A percentile compares a stretch with the other conserved stretches of the same genome.
phyloP scores from a whole-genome alignment of 2,888 invertebrate genomes.

The Apocheima hispidaria region DNA sequence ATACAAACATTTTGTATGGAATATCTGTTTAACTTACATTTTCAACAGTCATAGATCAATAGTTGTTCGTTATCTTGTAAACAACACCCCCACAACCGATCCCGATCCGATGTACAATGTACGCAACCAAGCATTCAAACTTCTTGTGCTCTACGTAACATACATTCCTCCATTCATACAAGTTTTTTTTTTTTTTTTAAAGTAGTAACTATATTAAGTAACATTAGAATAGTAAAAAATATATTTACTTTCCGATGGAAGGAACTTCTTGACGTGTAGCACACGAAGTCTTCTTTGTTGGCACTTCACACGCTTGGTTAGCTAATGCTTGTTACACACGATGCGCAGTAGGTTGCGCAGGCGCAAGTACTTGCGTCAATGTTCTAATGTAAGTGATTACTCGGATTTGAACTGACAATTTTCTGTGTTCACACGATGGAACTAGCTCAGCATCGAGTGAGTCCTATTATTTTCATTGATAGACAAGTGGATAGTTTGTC shows the following conservation, averaged over 20 bases:
- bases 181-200: slow-evolving; percentile 42
- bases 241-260: slow-evolving; percentile 69
- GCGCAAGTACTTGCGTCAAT: background rate
- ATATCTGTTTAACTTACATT: too few species aligned
- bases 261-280: slow-evolving; percentile 75
- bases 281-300: slow-evolving; percentile 73
- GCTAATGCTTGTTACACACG: background rate
- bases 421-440: too few species aligned
- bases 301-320: slow-evolving; percentile 35
- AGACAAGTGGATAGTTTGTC: too few species aligned
- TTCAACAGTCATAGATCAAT: too few species aligned
- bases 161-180: slow-evolving; percentile 75
- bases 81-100: background rate
- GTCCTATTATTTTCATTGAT: too few species aligned
- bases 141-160: slow-evolving; percentile 80
- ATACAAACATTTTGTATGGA: too few species aligned
- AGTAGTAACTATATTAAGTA: slow-evolving; percentile 42
- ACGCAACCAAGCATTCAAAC: slow-evolving; percentile 61
- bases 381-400: background rate
- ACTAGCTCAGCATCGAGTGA: too few species aligned
- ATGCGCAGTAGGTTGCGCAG: background rate
- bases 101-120: background rate
- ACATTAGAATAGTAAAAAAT: slow-evolving; percentile 32
- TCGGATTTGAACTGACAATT: too few species aligned
- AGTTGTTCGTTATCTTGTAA: too few species aligned